Base-by-base conservation (phyloP, 2,888 invertebrate species). In the Metallyticus violacea region DNA sequence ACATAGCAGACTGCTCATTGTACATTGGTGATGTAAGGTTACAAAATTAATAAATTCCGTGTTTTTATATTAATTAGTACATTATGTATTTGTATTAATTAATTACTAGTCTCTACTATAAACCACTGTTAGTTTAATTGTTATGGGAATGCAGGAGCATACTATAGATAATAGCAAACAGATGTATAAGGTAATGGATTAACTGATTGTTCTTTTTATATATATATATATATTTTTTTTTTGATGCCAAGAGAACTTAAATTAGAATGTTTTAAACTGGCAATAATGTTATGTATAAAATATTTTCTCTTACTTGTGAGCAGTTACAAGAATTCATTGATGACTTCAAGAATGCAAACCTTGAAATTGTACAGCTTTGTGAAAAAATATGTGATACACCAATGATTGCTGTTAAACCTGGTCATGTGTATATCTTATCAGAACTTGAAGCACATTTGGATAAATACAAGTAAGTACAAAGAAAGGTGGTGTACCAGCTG, bases 321-420 rank as follows among this genome's bases (percentile, higher is more conserved):
- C 90, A 95, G 94, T 92, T 97, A 76, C 96, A 97, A 93, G 94
- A 95, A 88, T 96, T 96, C 89, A 93, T 97, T 6, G 96, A 96
- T 87, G 95, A 96, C 25, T 98, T 97, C 91, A 98, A 98, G 92
- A 94, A 94, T 76, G 96, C 96, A 88, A 97, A 97, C 91, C 89
- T 94, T 5, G 95, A 95, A 90, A 94, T 97, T 88, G 93, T 95
- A 0, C 93, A 93, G 90, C 94, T 95, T 88, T 96, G 96, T 92
- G 96, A 96, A 91, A 93, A 94, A 89, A 95, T 97, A 88, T 96
- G 96, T 90, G 94, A 95, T 89, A 94, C 94, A 0, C 93, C 94
- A 0, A 91, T 96, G 81, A 92, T 96, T 77, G 93, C 93, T 85
- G 93, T 96, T 86, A 93, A 93, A 87, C 92, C 93, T n/a, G 94